Base-by-base conservation (phyloP, 2,113 vertebrate genomes). In the Ceyx melanurus region DNA sequence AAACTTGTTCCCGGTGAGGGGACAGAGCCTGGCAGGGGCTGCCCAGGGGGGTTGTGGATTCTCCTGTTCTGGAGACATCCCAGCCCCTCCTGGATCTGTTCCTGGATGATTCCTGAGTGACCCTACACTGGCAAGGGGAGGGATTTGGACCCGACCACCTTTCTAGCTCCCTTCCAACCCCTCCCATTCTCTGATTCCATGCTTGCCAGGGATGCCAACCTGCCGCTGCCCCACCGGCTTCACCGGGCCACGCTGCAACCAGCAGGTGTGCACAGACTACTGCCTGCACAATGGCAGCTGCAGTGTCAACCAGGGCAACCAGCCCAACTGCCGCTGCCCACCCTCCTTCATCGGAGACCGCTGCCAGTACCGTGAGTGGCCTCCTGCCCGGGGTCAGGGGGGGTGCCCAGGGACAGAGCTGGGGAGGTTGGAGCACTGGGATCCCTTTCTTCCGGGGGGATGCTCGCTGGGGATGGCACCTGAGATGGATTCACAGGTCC, bases 161-260 rank as follows among this genome's bases (percentile, higher is more conserved):
- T 37, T 37, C 37, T 37, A 37, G 37, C 37, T 37, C 37, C 37
- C 37, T 37, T 10, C 37, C 37, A 37, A 37, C 37, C 37, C 37
- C 37, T 37, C 10, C 37, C 37, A 37, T 37, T 37, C 37, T 37
- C 37, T 37, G 37, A 10, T 37, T 37, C 37, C 37, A 37, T 37
- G 37, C 10, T 37, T 37, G 37, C 37, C 37, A 99, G 99, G 99
- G 58, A 97, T 98, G 94, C 98, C 99, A 1, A 99, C 99, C 6
- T 99, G 99, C 95, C 98, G 99, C 94, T 99, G 99, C 82, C 98
- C 98, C 46, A 99, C 98, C 1, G 99, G 99, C 86, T 99, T 99
- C 97, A 99, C 99, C 0, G 99, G 99, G 29, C 98, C 98, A 37
- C 97, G 96, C 46, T 99, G 99, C 96, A 98, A 98, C 93, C 98